Conservation (phyloP, 2,113 vertebrate species). For the Aldabrachelys gigantea region DNA sequence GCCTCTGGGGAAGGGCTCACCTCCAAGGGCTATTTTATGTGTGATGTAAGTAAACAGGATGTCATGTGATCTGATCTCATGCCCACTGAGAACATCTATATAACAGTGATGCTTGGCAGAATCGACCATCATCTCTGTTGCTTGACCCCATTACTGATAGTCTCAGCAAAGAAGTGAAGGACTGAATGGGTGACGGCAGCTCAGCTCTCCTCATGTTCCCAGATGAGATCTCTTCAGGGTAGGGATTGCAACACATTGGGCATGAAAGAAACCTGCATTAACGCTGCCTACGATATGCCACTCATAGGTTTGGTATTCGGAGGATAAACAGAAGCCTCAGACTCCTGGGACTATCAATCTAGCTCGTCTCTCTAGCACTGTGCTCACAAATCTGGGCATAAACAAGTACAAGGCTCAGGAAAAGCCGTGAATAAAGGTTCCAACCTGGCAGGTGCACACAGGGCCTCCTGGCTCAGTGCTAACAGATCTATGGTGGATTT, state of each 20-base stretch:
- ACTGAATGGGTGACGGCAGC: not conserved
- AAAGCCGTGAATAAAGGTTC: not conserved
- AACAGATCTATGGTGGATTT: not conserved
- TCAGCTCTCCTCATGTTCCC: not conserved
- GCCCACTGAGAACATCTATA: not conserved
- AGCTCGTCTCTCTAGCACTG: not conserved
- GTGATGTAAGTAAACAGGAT: not conserved
- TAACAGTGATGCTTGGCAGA: not conserved
- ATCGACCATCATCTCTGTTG: not conserved
- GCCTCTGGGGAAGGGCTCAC: not conserved
- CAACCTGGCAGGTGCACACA: not conserved
- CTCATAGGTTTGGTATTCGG: not conserved
- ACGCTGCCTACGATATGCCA: not conserved
- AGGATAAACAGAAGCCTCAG: not conserved
- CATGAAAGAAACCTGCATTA: not conserved
- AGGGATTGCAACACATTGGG: not conserved
- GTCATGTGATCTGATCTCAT: not conserved
- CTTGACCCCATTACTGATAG: not conserved
- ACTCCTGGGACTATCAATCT: not conserved
- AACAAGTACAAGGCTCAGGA: not conserved
- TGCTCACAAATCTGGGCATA: not conserved
- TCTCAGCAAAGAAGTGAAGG: not conserved
- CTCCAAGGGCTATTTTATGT: not conserved
- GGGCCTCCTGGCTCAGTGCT: rapidly evolving
- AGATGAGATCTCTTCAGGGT: not conserved